Base-by-base conservation (phyloP, 2,113 vertebrate species). In the Hemiprocne comata region DNA sequence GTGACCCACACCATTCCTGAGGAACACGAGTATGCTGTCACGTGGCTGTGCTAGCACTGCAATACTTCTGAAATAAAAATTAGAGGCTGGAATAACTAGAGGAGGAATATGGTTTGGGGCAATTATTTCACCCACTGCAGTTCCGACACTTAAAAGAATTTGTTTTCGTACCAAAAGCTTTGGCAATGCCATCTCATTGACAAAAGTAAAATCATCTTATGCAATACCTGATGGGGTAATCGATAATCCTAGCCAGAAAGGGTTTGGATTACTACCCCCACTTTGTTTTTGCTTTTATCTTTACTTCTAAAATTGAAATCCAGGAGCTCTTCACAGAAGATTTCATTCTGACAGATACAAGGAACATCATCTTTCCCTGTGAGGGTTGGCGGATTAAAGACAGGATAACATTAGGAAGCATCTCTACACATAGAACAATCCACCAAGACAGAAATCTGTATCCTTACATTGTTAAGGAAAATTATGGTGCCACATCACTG, bases 311-410 rank as follows among this genome's bases (percentile, higher is more conserved):
- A 92, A 81, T 58, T 89, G 83, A 95, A 95, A 95, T 64, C 88
- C 72, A 88, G 65, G 66, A 94, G 65, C 23, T 72, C 26, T 88
- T 81, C 17, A 44, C 58, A 90, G 75, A 66, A 6, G 13, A 94
- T 92, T 96, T 96, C 55, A 86, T 90, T 92, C 73, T 95, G 79
- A 95, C 82, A 92, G 69, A 94, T 92, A 90, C 95, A 97, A 96
- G 69, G 40, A 94, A 81, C 0, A 2, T 69, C 65, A 84, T 50
- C 65, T 72, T 96, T 86, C 62, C 57, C 65, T 57, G 40, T 92
- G 88, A 95, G 48, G 12, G 25, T 18, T 93, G 75, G 88, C 0
- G 0, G 72, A 90, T 91, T 96, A 88, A 95, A 95, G 72, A 92
- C 76, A 88, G 50, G 72, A 71, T 90, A 90, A 92, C 69, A 48